phyloP scores from a whole-genome alignment of 1,140 invertebrate genomes.

The Lepidurus couesii region DNA sequence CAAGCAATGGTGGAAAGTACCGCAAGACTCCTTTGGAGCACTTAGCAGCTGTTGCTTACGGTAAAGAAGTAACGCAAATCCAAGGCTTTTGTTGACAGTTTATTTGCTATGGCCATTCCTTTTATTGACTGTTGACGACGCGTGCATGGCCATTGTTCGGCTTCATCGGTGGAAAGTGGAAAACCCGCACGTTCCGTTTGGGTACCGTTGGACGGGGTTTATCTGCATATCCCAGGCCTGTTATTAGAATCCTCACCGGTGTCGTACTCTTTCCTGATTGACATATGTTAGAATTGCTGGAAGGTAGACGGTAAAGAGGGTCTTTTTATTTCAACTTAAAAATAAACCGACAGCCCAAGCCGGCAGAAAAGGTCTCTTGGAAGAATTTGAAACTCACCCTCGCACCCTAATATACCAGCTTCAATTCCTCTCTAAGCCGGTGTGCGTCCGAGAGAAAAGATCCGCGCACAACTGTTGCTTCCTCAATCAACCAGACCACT shows the following conservation, averaged over 20 bases:
- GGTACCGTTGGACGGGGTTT: neutral
- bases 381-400: conserved; percentile 3
- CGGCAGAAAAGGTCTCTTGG: neutral
- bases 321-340: neutral
- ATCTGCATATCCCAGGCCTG: neutral
- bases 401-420: neutral
- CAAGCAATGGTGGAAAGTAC: too few relatives aligned
- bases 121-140: neutral
- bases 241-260: neutral
- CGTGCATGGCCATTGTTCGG: neutral
- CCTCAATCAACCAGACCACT: neutral
- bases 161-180: neutral
- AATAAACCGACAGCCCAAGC: neutral
- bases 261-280: neutral
- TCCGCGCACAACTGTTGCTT: conserved; percentile 9
- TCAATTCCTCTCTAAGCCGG: neutral
- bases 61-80: neutral
- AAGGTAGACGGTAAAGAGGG: neutral
- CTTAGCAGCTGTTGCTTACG: neutral
- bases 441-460: neutral
- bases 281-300: neutral
- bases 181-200: neutral
- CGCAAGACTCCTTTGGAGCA: too few relatives aligned
- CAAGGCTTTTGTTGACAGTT: neutral
- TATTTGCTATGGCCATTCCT: neutral